Evolutionary conservation across 2,797 vertebrate genomes (phyloP).

Genomic region (Molossus alvarezi): DNA sequence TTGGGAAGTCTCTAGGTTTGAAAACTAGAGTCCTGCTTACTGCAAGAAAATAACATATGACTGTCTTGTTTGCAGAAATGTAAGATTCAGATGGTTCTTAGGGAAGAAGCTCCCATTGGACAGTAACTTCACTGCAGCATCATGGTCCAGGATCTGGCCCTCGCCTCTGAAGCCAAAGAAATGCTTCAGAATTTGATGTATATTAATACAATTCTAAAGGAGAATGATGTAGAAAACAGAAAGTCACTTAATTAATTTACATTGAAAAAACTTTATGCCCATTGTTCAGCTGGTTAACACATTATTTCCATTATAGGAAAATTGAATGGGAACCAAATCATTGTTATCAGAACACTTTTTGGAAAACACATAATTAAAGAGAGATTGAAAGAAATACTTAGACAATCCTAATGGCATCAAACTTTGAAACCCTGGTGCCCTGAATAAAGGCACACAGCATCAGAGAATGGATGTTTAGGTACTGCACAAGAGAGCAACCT

Average conservation of each 20-base stretch:
- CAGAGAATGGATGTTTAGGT: not conserved
- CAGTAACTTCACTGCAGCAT: not conserved
- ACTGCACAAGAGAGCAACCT: not conserved
- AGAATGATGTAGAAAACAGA: not conserved
- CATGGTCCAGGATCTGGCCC: not conserved
- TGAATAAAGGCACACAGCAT: not conserved
- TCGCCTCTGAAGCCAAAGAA: not conserved
- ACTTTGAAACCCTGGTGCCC: not conserved
- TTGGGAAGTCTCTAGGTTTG: not conserved
- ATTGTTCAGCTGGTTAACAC: not conserved
- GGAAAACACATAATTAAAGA: conserved; percentile 17
- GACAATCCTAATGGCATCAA: not conserved
- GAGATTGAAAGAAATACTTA: not conserved
- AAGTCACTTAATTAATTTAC: conserved; percentile 21
- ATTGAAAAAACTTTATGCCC: not conserved
- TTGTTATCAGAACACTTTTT: not conserved
- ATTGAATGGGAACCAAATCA: not conserved
- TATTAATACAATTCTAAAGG: not conserved
- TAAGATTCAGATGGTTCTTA: not conserved
- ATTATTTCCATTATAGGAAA: conserved; percentile 7
- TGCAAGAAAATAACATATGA: not conserved
- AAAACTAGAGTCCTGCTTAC: conserved; percentile 13
- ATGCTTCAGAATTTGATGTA: not conserved
- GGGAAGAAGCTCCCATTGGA: not conserved
- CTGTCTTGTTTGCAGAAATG: not conserved